phyloP scores from a whole-genome alignment of 2,888 invertebrate genomes.

The Drosophila fungiperda region DNA sequence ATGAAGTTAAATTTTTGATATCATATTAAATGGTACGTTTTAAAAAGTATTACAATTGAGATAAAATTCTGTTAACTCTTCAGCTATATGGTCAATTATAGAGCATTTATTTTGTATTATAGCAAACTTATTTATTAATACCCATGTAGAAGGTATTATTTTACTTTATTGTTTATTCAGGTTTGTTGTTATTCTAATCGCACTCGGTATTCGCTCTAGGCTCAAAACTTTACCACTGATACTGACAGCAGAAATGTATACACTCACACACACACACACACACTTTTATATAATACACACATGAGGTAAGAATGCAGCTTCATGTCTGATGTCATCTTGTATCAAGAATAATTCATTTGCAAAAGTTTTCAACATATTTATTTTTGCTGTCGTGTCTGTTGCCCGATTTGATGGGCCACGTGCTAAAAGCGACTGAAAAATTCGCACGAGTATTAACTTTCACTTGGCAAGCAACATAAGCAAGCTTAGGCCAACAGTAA shows the following conservation, averaged over 20 bases:
- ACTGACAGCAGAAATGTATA: constrained; percentile 29
- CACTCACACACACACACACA: constrained; percentile 10
- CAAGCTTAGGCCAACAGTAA: constrained; percentile 58
- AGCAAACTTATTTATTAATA: constrained; percentile 11
- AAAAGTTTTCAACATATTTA: constrained; percentile 61
- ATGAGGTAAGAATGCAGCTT: constrained; percentile 50
- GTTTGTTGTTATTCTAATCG: constrained; percentile 59
- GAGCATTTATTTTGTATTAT: not conserved
- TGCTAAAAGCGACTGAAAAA: constrained; percentile 53
- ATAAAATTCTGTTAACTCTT: not conserved
- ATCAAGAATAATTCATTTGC: constrained; percentile 72
- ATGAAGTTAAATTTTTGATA: not conserved
- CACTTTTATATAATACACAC: not conserved
- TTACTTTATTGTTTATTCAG: constrained; percentile 3
- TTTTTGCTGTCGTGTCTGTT: constrained; percentile 20
- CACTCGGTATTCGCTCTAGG: constrained; percentile 42
- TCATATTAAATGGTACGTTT: not conserved
- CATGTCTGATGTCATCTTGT: constrained; percentile 70
- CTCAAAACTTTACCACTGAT: constrained; percentile 62
- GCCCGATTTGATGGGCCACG: constrained; percentile 18
- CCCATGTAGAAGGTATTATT: not conserved
- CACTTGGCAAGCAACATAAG: constrained; percentile 66
- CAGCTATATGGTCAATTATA: not conserved
- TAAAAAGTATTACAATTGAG: not conserved
- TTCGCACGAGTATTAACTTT: constrained; percentile 78